Evolutionary conservation across 2,113 vertebrate species (phyloP).

Genomic region (Centropristis striata): DNA sequence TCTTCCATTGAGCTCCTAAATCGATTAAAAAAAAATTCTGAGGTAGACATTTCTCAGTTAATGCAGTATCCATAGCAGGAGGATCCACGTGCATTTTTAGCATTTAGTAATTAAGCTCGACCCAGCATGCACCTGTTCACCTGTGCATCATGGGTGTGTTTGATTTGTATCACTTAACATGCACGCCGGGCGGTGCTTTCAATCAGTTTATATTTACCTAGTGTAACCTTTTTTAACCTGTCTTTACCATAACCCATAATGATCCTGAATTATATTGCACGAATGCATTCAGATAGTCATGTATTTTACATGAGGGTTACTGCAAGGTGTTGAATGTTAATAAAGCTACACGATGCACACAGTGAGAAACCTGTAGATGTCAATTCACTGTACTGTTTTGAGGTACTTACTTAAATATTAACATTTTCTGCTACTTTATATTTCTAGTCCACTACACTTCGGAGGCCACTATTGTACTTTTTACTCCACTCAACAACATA

Average conservation of each 20-base stretch:
- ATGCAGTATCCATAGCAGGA: neutral
- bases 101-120: neutral
- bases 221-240: neutral
- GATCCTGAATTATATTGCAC: neutral
- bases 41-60: too few relatives aligned
- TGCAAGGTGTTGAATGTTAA: neutral
- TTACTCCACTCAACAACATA: too few relatives aligned
- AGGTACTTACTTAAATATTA: too few relatives aligned
- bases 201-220: neutral
- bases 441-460: too few relatives aligned
- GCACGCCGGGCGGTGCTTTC: neutral
- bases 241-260: neutral
- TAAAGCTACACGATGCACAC: too few relatives aligned
- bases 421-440: too few relatives aligned
- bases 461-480: too few relatives aligned
- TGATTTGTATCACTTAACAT: neutral
- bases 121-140: constrained; percentile 8
- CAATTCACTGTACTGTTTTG: too few relatives aligned
- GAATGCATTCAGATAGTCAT: neutral
- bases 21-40: neutral
- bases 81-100: too few relatives aligned
- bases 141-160: neutral
- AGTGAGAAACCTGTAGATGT: too few relatives aligned
- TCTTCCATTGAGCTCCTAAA: neutral
- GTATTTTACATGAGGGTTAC: neutral